A percentile compares a stretch with the other conserved stretches of the same genome.
Evolutionary conservation across 2,888 invertebrate genomes (phyloP).

Genomic region (Meloe dianella): DNA sequence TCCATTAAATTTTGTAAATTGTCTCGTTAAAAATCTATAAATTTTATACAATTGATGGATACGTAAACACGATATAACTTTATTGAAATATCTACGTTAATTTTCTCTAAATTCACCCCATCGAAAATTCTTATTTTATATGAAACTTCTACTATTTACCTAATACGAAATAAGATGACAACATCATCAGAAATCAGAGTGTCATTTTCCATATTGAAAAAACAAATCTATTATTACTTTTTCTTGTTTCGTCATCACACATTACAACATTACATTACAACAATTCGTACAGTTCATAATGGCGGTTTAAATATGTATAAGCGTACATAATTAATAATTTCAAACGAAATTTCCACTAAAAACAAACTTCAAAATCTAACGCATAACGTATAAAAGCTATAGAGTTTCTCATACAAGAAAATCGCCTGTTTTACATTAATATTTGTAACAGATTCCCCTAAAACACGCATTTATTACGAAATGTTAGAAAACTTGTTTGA

Average conservation of each 20-base stretch:
- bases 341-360: no score
- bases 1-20: not conserved
- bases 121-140: not conserved
- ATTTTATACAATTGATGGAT: not conserved
- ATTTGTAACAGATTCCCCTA: not conserved
- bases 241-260: no score
- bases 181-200: not conserved
- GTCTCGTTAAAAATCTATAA: not conserved
- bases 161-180: not conserved
- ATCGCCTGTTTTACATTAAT: not conserved
- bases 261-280: no score
- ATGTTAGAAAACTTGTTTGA: not conserved
- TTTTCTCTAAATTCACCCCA: not conserved
- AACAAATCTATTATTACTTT: no score
- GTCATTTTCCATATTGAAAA: not conserved
- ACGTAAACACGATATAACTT: not conserved
- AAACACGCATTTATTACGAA: not conserved
- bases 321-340: no score
- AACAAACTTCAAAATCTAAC: no score
- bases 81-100: not conserved
- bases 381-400: conserved; percentile 9
- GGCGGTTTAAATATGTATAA: no score
- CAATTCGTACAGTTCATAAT: no score
- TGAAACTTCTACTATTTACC: not conserved
- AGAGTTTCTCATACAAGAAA: no score